Percentiles rank a stretch among this genome's conserved stretches.
Evolutionary conservation across 2,797 vertebrate genomes (phyloP).

Genomic region (Protosalanx chinensis): DNA sequence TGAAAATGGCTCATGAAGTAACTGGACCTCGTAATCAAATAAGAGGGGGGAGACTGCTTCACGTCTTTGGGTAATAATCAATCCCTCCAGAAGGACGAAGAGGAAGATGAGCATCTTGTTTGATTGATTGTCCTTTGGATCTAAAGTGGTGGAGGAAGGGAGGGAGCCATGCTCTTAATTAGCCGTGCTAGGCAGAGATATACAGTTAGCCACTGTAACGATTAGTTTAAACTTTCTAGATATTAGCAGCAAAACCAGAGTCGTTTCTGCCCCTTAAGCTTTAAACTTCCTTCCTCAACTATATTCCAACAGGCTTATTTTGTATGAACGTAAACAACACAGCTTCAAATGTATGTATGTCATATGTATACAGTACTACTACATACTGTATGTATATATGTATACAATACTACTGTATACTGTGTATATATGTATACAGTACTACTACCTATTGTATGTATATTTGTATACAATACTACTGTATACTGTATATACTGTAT

Average conservation of each 20-base stretch:
- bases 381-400: no score
- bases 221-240: no score
- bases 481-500: no score
- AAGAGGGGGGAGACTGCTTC: constrained; percentile 80
- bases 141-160: constrained; percentile 69
- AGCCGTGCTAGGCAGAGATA: constrained; percentile 73
- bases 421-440: neutral
- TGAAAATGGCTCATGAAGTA: constrained; percentile 87
- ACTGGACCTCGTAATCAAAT: constrained; percentile 89
- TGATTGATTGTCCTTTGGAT: constrained; percentile 91
- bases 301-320: no score
- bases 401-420: neutral
- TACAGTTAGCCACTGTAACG: no score
- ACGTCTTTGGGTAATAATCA: constrained; percentile 75
- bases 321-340: no score
- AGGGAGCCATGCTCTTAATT: constrained; percentile 84
- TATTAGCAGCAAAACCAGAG: no score
- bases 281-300: no score
- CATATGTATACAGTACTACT: no score
- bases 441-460: neutral
- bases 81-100: constrained; percentile 87
- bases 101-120: constrained; percentile 84
- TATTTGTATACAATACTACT: neutral
- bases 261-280: no score
- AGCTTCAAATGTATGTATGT: no score